These are phyloP conservation scores for Armadillidium nasatum DNA, from an alignment of 1,140 invertebrate species.

Conservation along the genomic window DNA sequence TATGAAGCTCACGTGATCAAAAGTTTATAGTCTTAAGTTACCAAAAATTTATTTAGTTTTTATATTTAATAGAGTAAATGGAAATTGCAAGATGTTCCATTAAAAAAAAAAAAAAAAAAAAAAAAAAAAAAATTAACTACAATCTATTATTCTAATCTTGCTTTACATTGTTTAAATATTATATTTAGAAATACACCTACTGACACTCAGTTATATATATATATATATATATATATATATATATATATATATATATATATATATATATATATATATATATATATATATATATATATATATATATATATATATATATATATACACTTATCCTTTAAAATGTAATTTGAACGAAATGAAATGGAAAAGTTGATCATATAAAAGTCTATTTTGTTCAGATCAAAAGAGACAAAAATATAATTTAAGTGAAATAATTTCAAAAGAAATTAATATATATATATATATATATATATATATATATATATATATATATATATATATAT, in stretches of 20 bases:
- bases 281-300: conserved; percentile 6
- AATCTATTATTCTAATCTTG: no score
- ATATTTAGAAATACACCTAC: no score
- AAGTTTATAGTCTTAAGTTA: no score
- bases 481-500: conserved; percentile 1
- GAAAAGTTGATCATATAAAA: conserved; percentile 1
- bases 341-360: conserved; percentile 4
- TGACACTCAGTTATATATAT: no score
- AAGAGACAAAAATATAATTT: background rate
- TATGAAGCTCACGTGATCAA: no score
- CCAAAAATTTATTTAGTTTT: no score
- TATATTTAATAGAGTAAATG: no score
- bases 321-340: background rate
- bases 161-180: no score
- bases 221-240: no score
- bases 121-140: no score
- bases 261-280: conserved; percentile 2
- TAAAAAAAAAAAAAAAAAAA: no score
- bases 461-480: conserved; percentile 6
- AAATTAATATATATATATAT: conserved; percentile 6
- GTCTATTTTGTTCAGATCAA: background rate
- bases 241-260: conserved; percentile 2
- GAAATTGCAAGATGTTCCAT: no score
- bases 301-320: conserved; percentile 6
- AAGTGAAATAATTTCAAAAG: background rate